Evolutionary conservation across 2,797 vertebrate species (phyloP).

Genomic region (Gallirallus australis): DNA sequence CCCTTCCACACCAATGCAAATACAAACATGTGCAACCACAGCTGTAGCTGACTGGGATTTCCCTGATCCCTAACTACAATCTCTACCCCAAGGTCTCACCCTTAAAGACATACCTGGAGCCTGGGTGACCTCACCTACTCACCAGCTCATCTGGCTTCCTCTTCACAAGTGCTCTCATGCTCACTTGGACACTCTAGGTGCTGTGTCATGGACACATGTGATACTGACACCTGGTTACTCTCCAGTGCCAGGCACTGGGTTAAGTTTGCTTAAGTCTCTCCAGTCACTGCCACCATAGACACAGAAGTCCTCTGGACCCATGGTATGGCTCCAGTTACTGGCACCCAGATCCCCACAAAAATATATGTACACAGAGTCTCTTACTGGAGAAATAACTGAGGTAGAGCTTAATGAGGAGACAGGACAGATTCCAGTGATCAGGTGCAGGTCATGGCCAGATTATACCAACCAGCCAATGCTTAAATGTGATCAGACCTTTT

Average conservation of each 20-base stretch:
- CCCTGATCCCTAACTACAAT: background rate
- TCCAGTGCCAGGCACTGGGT: fast-evolving
- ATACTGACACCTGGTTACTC: background rate
- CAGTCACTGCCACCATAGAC: background rate
- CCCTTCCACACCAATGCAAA: background rate
- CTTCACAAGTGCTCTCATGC: background rate
- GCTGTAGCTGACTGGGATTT: fast-evolving
- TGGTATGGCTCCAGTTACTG: background rate
- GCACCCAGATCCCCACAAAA: background rate
- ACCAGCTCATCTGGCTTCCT: background rate
- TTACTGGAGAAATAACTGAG: background rate
- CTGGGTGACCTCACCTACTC: background rate
- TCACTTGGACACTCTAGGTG: background rate
- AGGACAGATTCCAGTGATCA: background rate
- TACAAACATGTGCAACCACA: fast-evolving
- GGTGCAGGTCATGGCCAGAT: background rate
- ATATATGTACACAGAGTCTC: background rate
- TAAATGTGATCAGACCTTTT: fast-evolving
- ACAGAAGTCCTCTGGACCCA: background rate
- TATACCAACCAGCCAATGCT: background rate
- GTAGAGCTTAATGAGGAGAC: background rate
- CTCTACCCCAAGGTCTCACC: fast-evolving
- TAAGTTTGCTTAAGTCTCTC: background rate
- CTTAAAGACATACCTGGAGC: background rate
- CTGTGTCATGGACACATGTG: fast-evolving